Conservation (phyloP, 2,888 invertebrate species). For the Aphrophora alni region DNA sequence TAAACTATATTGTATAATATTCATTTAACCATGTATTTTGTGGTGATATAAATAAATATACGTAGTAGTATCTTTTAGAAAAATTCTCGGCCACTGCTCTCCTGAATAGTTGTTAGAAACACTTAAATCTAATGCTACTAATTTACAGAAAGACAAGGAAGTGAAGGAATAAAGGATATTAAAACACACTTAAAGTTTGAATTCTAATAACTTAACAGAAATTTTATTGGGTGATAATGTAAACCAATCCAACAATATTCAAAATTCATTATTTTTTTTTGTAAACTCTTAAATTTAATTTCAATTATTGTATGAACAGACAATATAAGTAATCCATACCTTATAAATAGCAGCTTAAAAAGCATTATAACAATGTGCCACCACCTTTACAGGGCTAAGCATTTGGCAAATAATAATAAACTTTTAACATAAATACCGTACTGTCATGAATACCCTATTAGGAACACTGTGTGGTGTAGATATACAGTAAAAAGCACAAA, state of each 20-base stretch:
- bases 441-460: background rate
- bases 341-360: background rate
- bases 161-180: background rate
- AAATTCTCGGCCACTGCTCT: too few species aligned
- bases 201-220: slow-evolving; percentile 4
- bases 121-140: too few species aligned
- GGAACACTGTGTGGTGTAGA: background rate
- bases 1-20: too few species aligned
- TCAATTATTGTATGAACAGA: background rate
- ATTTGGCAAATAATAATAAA: background rate
- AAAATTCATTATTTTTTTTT: background rate
- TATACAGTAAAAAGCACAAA: background rate
- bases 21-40: too few species aligned
- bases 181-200: background rate
- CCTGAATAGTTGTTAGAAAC: too few species aligned
- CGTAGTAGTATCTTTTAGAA: too few species aligned
- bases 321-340: background rate
- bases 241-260: slow-evolving; percentile 6
- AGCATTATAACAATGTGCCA: slow-evolving; percentile 9
- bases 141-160: too few species aligned
- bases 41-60: too few species aligned
- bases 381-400: slow-evolving; percentile 2
- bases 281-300: background rate
- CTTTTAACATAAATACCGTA: background rate
- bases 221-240: background rate